phyloP scores from a whole-genome alignment of 2,888 invertebrate genomes.

The Apamea monoglypha region DNA sequence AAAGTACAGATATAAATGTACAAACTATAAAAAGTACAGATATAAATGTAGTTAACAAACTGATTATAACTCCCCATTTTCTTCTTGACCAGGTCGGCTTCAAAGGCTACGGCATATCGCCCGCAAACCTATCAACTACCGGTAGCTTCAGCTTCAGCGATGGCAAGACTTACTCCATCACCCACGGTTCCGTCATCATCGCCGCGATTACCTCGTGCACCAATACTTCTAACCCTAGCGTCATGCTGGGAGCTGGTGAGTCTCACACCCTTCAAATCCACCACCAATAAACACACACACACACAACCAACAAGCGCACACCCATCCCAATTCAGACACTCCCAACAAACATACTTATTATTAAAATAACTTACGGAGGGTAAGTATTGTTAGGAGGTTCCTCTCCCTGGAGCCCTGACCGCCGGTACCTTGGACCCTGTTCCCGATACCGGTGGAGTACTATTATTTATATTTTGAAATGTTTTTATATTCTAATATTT shows the following conservation, averaged over 20 bases:
- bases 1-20: too few relatives aligned
- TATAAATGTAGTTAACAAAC: too few relatives aligned
- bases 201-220: slow-evolving; percentile 99
- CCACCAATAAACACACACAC: not conserved
- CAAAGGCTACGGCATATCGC: slow-evolving; percentile 96
- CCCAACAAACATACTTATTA: too few relatives aligned
- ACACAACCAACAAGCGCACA: not conserved
- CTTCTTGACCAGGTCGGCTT: slow-evolving; percentile 93
- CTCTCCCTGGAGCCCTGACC: too few relatives aligned
- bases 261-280: not conserved
- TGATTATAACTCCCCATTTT: not conserved
- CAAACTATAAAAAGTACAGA: too few relatives aligned
- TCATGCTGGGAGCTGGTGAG: slow-evolving; percentile 98
- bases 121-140: slow-evolving; percentile 91
- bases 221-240: slow-evolving; percentile 99
- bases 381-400: too few relatives aligned
- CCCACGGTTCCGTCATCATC: slow-evolving; percentile 98
- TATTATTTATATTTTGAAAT: too few relatives aligned
- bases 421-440: too few relatives aligned
- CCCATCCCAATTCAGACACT: too few relatives aligned
- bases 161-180: slow-evolving; percentile 93
- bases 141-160: slow-evolving; percentile 95
- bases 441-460: too few relatives aligned
- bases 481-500: too few relatives aligned
- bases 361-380: too few relatives aligned